phyloP scores from a whole-genome alignment of 2,888 invertebrate genomes.

The Dysmachus trigonus region DNA sequence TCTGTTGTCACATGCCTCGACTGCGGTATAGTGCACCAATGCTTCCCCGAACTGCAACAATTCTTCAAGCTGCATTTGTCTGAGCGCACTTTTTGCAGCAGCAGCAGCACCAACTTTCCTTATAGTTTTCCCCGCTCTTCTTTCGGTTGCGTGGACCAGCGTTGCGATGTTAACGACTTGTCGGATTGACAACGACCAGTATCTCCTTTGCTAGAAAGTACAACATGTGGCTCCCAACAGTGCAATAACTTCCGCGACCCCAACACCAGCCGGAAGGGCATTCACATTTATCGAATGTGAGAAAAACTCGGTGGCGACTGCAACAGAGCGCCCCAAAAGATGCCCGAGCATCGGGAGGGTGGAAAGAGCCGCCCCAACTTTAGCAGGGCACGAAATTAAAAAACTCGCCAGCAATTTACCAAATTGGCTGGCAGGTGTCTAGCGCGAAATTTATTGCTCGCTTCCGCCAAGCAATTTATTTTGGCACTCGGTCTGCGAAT shows the following conservation, averaged over 20 bases:
- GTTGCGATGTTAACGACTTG: not conserved
- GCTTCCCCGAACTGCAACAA: not conserved
- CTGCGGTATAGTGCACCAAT: not conserved
- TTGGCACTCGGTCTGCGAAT: not conserved
- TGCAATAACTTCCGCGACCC: not conserved
- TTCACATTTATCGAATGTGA: not conserved
- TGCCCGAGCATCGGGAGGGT: not conserved
- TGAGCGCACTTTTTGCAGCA: not conserved
- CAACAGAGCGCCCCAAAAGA: not conserved
- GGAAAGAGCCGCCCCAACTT: not conserved
- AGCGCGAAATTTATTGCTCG: not conserved
- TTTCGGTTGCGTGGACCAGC: not conserved
- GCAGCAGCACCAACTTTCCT: not conserved
- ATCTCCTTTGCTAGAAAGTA: not conserved
- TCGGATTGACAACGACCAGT: not conserved
- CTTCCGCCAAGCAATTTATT: slow-evolving; percentile 5
- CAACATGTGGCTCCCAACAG: not conserved
- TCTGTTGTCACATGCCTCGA: not conserved
- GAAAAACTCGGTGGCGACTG: not conserved
- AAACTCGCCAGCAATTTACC: not conserved
- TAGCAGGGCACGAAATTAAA: not conserved
- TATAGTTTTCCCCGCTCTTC: not conserved
- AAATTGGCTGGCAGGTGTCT: not conserved
- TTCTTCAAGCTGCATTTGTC: not conserved
- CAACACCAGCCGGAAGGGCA: not conserved